Evolutionary conservation across 2,888 invertebrate species (phyloP).

Genomic region (Aromia moschata): DNA sequence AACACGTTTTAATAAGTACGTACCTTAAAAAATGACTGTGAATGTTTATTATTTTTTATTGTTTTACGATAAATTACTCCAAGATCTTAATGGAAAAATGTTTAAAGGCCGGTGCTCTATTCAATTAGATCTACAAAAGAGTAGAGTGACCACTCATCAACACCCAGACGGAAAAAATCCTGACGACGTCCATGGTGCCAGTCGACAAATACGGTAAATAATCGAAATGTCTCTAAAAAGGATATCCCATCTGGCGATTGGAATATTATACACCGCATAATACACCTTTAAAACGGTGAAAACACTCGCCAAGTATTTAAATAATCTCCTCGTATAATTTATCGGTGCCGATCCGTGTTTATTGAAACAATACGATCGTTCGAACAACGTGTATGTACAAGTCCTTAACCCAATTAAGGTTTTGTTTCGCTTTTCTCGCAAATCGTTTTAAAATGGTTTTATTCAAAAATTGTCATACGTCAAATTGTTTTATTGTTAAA

Average conservation of each 20-base stretch:
- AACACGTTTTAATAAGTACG: too few relatives aligned
- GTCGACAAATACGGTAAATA: constrained; percentile 24
- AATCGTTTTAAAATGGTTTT: neutral
- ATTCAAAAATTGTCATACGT: too few relatives aligned
- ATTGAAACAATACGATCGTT: constrained; percentile 7
- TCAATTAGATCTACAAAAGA: too few relatives aligned
- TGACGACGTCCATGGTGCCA: too few relatives aligned
- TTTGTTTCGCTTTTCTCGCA: neutral
- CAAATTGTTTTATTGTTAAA: too few relatives aligned
- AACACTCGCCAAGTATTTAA: constrained; percentile 1
- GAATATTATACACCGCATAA: constrained; percentile 16
- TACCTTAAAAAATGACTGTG: too few relatives aligned
- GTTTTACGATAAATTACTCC: too few relatives aligned
- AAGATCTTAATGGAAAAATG: too few relatives aligned
- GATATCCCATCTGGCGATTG: constrained; percentile 28
- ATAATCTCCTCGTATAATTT: constrained; percentile 10
- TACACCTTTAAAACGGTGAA: constrained; percentile 16
- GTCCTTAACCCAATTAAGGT: neutral
- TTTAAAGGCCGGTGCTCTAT: too few relatives aligned
- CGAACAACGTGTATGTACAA: neutral
- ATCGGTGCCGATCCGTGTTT: constrained; percentile 1
- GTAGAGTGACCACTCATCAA: too few relatives aligned
- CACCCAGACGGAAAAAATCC: too few relatives aligned
- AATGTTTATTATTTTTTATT: too few relatives aligned
- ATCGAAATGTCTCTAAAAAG: constrained; percentile 23